Conservation (phyloP, 1,140 invertebrate genomes). For the Drosophila trapezifrons region DNA sequence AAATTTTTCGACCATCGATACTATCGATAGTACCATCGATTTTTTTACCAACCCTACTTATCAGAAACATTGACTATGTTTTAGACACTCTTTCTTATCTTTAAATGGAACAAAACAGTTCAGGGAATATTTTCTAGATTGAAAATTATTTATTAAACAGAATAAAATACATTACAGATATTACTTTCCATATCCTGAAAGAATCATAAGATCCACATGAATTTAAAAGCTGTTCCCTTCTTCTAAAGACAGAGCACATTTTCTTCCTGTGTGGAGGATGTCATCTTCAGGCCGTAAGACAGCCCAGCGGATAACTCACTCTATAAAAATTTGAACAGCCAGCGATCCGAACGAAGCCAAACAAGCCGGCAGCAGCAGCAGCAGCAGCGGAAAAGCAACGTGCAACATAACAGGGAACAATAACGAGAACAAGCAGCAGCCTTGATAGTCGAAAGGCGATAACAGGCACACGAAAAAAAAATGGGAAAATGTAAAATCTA, state of each 20-base stretch:
- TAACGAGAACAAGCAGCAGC: constrained; percentile 79
- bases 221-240: not conserved
- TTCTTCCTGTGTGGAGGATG: constrained; percentile 28
- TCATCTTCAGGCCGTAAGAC: constrained; percentile 46
- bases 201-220: not conserved
- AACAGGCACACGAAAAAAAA: constrained; percentile 56
- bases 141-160: too few relatives aligned
- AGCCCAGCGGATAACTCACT: constrained; percentile 78
- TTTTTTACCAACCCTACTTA: too few relatives aligned
- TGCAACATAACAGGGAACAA: constrained; percentile 78
- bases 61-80: too few relatives aligned
- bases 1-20: too few relatives aligned
- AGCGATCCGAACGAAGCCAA: constrained; percentile 35
- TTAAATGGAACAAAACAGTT: not conserved
- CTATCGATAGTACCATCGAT: too few relatives aligned
- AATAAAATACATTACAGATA: too few relatives aligned
- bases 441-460: constrained; percentile 71
- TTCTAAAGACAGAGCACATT: not conserved
- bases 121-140: too few relatives aligned
- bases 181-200: not conserved
- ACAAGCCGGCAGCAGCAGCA: constrained; percentile 23
- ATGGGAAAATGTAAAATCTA: constrained; percentile 50
- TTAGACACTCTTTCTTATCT: too few relatives aligned
- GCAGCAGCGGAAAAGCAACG: constrained; percentile 39
- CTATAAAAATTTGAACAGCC: constrained; percentile 69